These are phyloP conservation scores for Intellagama lesueurii DNA, from an alignment of 2,797 vertebrate genomes.

Conservation along the genomic window DNA sequence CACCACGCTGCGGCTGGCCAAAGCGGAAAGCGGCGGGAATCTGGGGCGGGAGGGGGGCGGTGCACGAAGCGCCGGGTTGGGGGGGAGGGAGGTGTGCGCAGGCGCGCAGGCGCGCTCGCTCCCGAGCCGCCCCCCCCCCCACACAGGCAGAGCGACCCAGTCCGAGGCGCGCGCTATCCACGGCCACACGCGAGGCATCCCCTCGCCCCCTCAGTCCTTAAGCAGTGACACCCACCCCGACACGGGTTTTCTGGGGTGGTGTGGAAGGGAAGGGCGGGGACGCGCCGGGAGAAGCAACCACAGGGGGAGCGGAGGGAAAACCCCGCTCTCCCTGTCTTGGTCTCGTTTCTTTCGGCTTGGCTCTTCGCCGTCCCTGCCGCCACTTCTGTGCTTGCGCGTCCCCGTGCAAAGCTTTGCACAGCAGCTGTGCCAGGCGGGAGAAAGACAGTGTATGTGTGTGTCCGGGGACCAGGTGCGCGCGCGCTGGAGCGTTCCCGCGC, in stretches of 20 bases:
- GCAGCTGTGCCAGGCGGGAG: neutral
- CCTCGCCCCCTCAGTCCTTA: neutral
- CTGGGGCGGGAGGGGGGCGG: neutral
- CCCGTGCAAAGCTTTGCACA: neutral
- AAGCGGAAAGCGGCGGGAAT: neutral
- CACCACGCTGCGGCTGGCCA: neutral
- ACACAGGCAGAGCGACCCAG: too few species aligned
- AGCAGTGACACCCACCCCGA: too few species aligned
- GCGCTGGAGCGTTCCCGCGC: conserved; percentile 18
- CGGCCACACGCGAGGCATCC: neutral
- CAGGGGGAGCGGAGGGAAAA: neutral
- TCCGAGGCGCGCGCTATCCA: too few species aligned
- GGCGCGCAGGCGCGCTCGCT: too few species aligned
- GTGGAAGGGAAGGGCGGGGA: neutral
- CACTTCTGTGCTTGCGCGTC: neutral
- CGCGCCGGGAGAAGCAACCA: too few species aligned
- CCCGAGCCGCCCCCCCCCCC: neutral
- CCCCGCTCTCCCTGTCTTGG: neutral
- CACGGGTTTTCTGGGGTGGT: neutral
- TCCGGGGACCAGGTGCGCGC: neutral
- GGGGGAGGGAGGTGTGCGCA: too few species aligned
- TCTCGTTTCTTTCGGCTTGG: too few species aligned
- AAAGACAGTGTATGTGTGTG: too few species aligned
- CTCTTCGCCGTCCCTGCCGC: neutral
- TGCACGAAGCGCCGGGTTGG: neutral